Conservation (phyloP, 2,888 invertebrate species). For the Pimpla rufipes region DNA sequence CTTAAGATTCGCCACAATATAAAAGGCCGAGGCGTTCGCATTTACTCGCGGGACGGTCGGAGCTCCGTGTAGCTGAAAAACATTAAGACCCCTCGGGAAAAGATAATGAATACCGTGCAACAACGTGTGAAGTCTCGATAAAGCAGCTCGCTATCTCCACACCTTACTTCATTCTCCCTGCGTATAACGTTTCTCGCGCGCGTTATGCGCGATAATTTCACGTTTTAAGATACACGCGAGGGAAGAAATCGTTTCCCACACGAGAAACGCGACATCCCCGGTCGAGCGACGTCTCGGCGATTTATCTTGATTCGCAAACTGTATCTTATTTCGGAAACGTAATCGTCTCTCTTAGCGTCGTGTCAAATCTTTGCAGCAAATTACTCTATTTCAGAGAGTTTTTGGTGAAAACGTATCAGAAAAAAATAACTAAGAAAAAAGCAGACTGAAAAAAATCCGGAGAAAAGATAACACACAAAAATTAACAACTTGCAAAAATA, state of each 20-base stretch:
- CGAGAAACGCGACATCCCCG: not conserved
- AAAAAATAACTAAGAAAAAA: no score
- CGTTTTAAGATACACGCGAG: not conserved
- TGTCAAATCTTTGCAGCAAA: no score
- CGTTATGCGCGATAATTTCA: conserved; percentile 25
- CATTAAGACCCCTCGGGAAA: conserved; percentile 20
- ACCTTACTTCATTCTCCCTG: not conserved
- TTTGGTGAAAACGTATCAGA: no score
- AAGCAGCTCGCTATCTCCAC: conserved; percentile 14
- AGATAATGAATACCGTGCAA: conserved; percentile 29
- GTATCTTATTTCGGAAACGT: conserved; percentile 22
- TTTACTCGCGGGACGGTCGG: not conserved
- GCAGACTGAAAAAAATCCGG: no score
- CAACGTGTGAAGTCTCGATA: conserved; percentile 55
- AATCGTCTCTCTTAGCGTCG: not conserved
- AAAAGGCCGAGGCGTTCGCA: not conserved
- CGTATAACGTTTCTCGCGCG: not conserved
- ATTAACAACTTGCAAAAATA: no score
- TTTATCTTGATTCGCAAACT: conserved; percentile 26
- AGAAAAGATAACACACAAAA: no score
- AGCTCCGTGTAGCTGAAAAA: conserved; percentile 18
- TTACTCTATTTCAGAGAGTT: no score
- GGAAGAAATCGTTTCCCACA: not conserved
- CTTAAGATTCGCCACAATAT: not conserved
- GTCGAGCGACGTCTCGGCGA: not conserved